Evolutionary conservation across 1,140 invertebrate species (phyloP).

Genomic region (Teleogryllus occipitalis): DNA sequence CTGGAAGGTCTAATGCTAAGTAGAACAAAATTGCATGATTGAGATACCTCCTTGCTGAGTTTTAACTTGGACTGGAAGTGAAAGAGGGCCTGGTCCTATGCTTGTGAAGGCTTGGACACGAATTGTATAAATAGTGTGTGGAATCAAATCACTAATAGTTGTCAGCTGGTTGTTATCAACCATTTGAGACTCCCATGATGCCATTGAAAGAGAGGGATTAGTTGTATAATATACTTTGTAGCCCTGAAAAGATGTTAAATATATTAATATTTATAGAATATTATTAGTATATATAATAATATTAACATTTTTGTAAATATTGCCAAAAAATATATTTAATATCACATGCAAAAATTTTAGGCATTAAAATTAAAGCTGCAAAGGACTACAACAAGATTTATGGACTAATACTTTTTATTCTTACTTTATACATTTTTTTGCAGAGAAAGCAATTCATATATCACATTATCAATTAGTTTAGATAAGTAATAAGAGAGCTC

Average conservation of each 20-base stretch:
- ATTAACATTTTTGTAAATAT: too few species aligned
- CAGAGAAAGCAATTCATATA: too few species aligned
- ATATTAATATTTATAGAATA: background rate
- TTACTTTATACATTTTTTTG: too few species aligned
- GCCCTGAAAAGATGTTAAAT: constrained; percentile 53
- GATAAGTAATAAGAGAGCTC: too few species aligned
- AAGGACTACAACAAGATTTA: too few species aligned
- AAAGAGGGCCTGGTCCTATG: constrained; percentile 83
- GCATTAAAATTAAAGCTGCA: too few species aligned
- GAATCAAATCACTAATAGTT: constrained; percentile 82
- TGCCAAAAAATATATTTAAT: too few species aligned
- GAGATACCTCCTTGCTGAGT: constrained; percentile 70
- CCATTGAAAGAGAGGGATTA: constrained; percentile 73
- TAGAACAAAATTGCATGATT: background rate
- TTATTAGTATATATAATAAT: too few species aligned
- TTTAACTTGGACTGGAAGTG: constrained; percentile 87
- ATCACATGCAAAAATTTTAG: too few species aligned
- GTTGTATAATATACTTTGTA: constrained; percentile 97
- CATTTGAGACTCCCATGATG: constrained; percentile 84
- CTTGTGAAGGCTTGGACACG: constrained; percentile 84
- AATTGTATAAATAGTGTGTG: constrained; percentile 85
- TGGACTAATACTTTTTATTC: too few species aligned
- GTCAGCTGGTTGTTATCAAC: constrained; percentile 89
- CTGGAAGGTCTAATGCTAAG: background rate
- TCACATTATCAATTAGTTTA: too few species aligned